Conservation (phyloP, 2,797 vertebrate genomes). For the Poliocrania exsul region DNA sequence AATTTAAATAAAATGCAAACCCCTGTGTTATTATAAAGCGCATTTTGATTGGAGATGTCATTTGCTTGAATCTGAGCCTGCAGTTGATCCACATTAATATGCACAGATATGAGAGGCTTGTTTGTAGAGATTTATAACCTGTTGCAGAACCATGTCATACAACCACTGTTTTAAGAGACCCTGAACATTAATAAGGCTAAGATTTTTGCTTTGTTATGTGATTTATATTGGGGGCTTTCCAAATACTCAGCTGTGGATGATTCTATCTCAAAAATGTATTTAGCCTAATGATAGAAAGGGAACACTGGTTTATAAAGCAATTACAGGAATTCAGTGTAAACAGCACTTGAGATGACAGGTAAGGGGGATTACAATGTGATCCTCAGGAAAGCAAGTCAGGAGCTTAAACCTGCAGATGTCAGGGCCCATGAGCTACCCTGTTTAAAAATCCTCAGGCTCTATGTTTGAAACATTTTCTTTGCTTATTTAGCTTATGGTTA, state of each 20-base stretch:
- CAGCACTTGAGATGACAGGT: not conserved
- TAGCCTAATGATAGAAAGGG: not conserved
- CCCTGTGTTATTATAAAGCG: not conserved
- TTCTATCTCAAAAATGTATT: not conserved
- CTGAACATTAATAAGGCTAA: not conserved
- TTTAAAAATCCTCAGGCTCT: not conserved
- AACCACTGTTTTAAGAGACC: not conserved
- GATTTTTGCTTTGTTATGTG: not conserved
- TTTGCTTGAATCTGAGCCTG: not conserved
- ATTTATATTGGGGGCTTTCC: not conserved
- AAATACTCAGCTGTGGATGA: not conserved
- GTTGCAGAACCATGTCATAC: not conserved
- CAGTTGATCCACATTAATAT: not conserved
- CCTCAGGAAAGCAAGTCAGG: not conserved
- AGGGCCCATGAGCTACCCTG: not conserved
- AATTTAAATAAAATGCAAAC: not conserved
- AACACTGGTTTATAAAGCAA: not conserved
- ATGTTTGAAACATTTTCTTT: not conserved
- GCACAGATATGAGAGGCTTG: not conserved
- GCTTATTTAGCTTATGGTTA: constrained; percentile 5
- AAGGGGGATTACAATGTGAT: not conserved
- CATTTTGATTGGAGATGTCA: not conserved
- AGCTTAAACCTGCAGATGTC: not conserved
- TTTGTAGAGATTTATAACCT: not conserved
- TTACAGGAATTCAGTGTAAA: not conserved